Base-by-base conservation (phyloP, 2,113 vertebrate species). In the Podarcis cretensis region DNA sequence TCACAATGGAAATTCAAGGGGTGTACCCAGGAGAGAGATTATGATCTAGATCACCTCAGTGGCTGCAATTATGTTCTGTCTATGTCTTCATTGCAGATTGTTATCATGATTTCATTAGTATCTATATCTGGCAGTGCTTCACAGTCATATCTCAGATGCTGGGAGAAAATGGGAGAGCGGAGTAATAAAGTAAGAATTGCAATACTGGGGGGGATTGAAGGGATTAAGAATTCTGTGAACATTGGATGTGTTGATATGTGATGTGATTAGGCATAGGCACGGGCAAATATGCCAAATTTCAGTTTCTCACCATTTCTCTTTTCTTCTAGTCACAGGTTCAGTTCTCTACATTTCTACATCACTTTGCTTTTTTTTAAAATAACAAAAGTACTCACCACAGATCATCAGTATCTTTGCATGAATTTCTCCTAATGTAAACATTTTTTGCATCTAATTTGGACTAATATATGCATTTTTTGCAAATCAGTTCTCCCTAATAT, bases 1-100 rank as follows among this genome's bases (percentile, higher is more conserved):
- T 63, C 37, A 66, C 59, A 48, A 86, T 48, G 59, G 59, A 68
- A 86, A 86, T 79, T 68, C 63, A 86, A 48, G 63, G 74, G 75
- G 3, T 32, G 20, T 48, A 54, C 75, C 59, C 37, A 78, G 27
- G 75, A 79, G 85, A 78, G 37, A 79, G 63, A 86, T 86, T 86
- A 43, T 68, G 35, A 66, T 32, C 84, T 68, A 37, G 84, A 48
- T 68, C 75, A 68, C 59, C 75, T 48, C 18, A 32, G 37, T 21
- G 20, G 75, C 30, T 77, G 32, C 63, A 79, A 30, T 86, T 86
- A 68, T n/a, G 25, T n/a, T 68, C 75, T 79, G 18, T 54, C 59
- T 48, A 54, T 68, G 37, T 86, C 63, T 86, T 86, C 85, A 68
- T 43, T 76, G 37, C 40, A 74, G 25, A 40, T 30, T 65, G 73